These are phyloP conservation scores for Prenolepis imparis DNA, from an alignment of 2,888 invertebrate species.

Conservation along the genomic window DNA sequence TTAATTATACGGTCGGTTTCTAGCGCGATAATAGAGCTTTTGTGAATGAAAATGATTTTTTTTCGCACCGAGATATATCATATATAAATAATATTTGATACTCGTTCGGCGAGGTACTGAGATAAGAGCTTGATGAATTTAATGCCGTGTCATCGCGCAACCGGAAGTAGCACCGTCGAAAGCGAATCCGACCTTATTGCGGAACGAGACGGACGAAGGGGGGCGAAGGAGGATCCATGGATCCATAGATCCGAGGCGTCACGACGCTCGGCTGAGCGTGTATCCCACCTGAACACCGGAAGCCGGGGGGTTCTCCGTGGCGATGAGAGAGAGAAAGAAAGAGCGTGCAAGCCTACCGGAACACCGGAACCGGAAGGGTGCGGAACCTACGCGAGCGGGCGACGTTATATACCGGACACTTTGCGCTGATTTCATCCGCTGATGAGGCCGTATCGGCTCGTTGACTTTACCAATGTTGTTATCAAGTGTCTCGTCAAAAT, in stretches of 20 bases:
- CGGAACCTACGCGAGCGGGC: conserved; percentile 82
- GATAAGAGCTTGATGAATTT: conserved; percentile 28
- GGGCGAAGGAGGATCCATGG: conserved; percentile 74
- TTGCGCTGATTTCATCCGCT: conserved; percentile 84
- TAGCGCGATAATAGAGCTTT: neutral
- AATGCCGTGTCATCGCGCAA: neutral
- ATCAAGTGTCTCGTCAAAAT: conserved; percentile 26
- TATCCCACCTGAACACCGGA: conserved; percentile 84
- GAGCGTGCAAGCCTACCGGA: conserved; percentile 84
- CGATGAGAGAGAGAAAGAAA: conserved; percentile 59
- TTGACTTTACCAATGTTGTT: conserved; percentile 63
- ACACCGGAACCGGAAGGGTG: conserved; percentile 87
- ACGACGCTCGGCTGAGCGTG: conserved; percentile 84
- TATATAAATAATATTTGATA: neutral
- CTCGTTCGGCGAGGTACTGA: neutral
- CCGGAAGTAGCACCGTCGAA: conserved; percentile 55
- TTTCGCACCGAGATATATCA: neutral
- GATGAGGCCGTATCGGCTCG: conserved; percentile 74
- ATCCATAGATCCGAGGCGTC: conserved; percentile 75
- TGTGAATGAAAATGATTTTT: neutral
- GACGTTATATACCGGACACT: conserved; percentile 76
- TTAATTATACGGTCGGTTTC: neutral
- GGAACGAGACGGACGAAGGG: conserved; percentile 39
- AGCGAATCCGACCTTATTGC: conserved; percentile 33
- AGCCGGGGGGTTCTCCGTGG: conserved; percentile 74